Percentiles rank a stretch among this genome's conserved stretches.
Conservation (phyloP, 2,797 vertebrate species). For the Zalophus californianus region DNA sequence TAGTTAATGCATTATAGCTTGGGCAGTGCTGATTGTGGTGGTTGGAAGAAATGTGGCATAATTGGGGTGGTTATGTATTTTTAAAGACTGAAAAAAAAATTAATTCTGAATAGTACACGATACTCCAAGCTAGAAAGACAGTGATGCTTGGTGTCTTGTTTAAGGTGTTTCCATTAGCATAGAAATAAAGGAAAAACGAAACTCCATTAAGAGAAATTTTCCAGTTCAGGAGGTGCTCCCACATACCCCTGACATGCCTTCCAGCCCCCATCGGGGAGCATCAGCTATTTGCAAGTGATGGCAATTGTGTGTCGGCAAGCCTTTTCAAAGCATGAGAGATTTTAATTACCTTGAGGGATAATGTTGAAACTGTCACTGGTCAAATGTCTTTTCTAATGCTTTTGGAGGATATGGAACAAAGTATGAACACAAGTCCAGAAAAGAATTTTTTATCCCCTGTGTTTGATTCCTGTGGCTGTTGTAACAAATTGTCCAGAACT, state of each 20-base stretch:
- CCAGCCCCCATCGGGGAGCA: background rate
- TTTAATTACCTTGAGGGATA: background rate
- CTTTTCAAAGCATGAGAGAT: background rate
- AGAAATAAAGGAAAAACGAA: background rate
- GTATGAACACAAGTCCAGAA: background rate
- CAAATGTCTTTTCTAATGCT: conserved; percentile 14
- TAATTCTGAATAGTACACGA: background rate
- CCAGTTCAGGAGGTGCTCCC: background rate
- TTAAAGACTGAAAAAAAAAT: background rate
- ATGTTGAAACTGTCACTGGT: background rate
- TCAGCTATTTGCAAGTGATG: background rate
- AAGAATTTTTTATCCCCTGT: background rate
- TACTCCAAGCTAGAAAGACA: background rate
- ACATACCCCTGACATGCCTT: background rate
- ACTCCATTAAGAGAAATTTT: background rate
- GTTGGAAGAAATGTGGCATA: background rate
- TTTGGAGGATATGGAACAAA: background rate
- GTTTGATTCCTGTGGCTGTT: background rate
- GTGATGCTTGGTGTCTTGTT: background rate
- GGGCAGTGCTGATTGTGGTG: background rate
- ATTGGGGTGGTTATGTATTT: background rate
- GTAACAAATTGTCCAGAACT: background rate
- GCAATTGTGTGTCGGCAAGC: background rate
- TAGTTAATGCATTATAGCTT: background rate
- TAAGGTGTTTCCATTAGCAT: background rate